Conservation (phyloP, 2,797 vertebrate species). For the Brachyrhaphis roseni region DNA sequence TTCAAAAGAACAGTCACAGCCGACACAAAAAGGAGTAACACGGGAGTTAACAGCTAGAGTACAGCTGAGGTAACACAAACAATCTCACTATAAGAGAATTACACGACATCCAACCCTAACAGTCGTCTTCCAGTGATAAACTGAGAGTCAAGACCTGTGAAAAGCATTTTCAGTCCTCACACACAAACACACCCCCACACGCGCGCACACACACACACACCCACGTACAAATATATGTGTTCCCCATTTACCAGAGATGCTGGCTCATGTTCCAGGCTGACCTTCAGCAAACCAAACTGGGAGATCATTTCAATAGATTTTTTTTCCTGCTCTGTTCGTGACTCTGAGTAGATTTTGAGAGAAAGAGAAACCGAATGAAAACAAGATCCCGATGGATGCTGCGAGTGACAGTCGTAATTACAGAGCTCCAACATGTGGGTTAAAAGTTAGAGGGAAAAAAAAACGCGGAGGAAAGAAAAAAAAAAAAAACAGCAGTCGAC, state of each 20-base stretch:
- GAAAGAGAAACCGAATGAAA: constrained; percentile 37
- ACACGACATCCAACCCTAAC: constrained; percentile 61
- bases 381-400: constrained; percentile 44
- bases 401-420: constrained; percentile 74
- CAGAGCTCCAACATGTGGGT: constrained; percentile 45
- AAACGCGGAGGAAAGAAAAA: constrained; percentile 46
- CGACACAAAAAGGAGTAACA: not conserved
- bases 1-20: constrained; percentile 27
- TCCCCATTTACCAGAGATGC: constrained; percentile 64
- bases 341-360: constrained; percentile 50
- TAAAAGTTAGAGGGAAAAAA: constrained; percentile 21
- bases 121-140: constrained; percentile 47
- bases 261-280: constrained; percentile 60
- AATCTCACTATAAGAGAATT: constrained; percentile 17
- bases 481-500: constrained; percentile 58
- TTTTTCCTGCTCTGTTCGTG: constrained; percentile 46
- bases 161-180: constrained; percentile 56
- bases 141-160: constrained; percentile 40
- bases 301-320: constrained; percentile 59
- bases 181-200: constrained; percentile 15
- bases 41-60: constrained; percentile 6
- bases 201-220: constrained; percentile 10
- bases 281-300: constrained; percentile 64
- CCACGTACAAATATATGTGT: constrained; percentile 27
- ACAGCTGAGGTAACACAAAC: constrained; percentile 3